A percentile compares a stretch with the other conserved stretches of the same genome.
Evolutionary conservation across 1,140 invertebrate species (phyloP).

Genomic region (Eumaeus atala): DNA sequence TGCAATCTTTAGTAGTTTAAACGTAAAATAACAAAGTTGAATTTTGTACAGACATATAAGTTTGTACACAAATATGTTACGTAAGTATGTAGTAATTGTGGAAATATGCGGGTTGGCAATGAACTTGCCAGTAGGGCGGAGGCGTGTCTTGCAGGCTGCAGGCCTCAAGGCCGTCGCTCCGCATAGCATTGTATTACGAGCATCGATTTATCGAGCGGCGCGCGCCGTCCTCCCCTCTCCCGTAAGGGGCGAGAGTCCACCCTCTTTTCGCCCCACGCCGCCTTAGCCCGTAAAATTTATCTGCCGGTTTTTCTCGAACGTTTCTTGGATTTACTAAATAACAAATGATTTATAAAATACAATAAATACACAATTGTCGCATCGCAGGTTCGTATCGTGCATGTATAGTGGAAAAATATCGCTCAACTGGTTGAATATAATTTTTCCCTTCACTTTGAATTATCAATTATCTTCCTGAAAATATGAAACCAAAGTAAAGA

Average conservation of each 20-base stretch:
- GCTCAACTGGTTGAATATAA: no score
- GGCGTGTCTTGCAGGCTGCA: slow-evolving; percentile 69
- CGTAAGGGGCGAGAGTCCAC: slow-evolving; percentile 16
- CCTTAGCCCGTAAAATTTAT: slow-evolving; percentile 34
- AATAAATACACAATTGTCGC: no score
- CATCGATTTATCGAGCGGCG: slow-evolving; percentile 72
- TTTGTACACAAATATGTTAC: neutral
- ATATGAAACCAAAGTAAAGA: no score
- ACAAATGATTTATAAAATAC: neutral
- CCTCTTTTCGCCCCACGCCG: slow-evolving; percentile 31
- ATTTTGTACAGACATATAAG: neutral
- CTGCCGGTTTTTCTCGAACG: slow-evolving; percentile 32
- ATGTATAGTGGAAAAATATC: no score
- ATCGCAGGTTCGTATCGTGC: no score
- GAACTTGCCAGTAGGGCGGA: slow-evolving; percentile 59
- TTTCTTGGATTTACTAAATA: slow-evolving; percentile 13
- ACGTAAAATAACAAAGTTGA: no score
- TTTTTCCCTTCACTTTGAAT: no score
- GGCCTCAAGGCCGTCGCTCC: slow-evolving; percentile 54
- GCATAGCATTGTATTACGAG: slow-evolving; percentile 59
- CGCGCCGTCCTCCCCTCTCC: slow-evolving; percentile 47
- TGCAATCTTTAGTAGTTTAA: no score
- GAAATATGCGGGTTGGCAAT: slow-evolving; percentile 52
- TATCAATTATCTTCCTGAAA: no score
- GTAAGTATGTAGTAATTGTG: slow-evolving; percentile 17